Conservation (phyloP, 2,888 invertebrate species). For the Idaea straminata region DNA sequence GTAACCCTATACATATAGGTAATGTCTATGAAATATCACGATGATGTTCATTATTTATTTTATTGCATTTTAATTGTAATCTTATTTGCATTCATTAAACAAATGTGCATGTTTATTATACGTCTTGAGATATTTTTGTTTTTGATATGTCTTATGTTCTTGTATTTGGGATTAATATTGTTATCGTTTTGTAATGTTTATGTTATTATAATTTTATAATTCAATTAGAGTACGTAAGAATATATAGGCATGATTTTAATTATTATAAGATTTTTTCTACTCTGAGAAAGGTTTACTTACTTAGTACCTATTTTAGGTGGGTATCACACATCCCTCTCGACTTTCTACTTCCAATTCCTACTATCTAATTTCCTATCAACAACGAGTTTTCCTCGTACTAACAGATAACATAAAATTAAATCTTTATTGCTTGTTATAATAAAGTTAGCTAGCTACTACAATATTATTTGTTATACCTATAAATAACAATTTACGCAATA, state of each 20-base stretch:
- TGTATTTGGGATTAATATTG: not conserved
- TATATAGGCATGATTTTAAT: not conserved
- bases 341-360: too few species aligned
- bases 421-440: too few species aligned
- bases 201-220: too few species aligned
- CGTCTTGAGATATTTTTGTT: not conserved
- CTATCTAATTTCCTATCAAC: not conserved
- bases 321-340: too few species aligned
- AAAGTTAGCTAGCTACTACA: too few species aligned
- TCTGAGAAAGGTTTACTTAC: too few species aligned
- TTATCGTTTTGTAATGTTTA: not conserved
- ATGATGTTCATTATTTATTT: slow-evolving; percentile 4
- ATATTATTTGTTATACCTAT: too few species aligned
- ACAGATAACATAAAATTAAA: not conserved
- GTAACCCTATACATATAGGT: not conserved
- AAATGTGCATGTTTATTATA: slow-evolving; percentile 15
- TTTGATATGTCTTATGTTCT: too few species aligned
- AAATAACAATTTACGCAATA: too few species aligned
- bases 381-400: not conserved
- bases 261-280: not conserved
- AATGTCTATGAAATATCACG: not conserved
- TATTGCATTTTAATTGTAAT: slow-evolving; percentile 16
- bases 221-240: not conserved
- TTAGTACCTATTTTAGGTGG: too few species aligned
- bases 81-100: slow-evolving; percentile 18